Base-by-base conservation (phyloP, 1,140 invertebrate genomes). In the Physella acuta region DNA sequence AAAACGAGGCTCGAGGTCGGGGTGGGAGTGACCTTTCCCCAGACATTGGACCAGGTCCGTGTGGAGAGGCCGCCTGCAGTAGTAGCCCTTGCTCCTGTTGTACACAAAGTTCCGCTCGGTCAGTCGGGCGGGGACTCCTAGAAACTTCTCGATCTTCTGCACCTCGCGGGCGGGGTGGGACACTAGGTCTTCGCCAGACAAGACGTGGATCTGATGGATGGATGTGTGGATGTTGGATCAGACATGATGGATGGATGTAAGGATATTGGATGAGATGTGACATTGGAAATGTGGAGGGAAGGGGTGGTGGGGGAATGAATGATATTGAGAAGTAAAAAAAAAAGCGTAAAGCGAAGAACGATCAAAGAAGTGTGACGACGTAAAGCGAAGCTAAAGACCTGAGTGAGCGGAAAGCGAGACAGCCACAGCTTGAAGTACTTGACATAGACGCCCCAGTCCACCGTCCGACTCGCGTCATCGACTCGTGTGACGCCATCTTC, bases 1-100 rank as follows among this genome's bases (percentile, higher is more conserved):
- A 26, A 91, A 90, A 28, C 85, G 83, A 0, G 89, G 88, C 74
- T 92, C 88, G 71, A 97, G 92, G 67, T 89, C 87, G 1, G 94
- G 94, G 87, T 98, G 94, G 78, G 89, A 92, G 20, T 94, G 86
- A 5, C 95, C 95, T 86, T 98, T 97, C 11, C 92, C 94, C 39
- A 98, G 87, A 85, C 95, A 97, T 37, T 56, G 64, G 49, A 67
- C 69, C 34, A 76, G 72, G 0, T 59, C 24, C 20, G 59, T 71
- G 34, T 71, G 69, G 26, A 75, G 75, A n/a, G 75, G 74, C 24
- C 79, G 77, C 75, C 85, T 84, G 73, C 86, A 87, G 74, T 83
- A 87, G 73, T 87, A 87, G 33, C 85, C 85, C 66, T 85, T 79
- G 4, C 79, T 82, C 33, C 73, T 62, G 72, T 87, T 86, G 69